Evolutionary conservation across 2,113 vertebrate species (phyloP), one percentile per base, ranked within the genome.

Genomic region (Choloepus hoffmanni): DNA sequence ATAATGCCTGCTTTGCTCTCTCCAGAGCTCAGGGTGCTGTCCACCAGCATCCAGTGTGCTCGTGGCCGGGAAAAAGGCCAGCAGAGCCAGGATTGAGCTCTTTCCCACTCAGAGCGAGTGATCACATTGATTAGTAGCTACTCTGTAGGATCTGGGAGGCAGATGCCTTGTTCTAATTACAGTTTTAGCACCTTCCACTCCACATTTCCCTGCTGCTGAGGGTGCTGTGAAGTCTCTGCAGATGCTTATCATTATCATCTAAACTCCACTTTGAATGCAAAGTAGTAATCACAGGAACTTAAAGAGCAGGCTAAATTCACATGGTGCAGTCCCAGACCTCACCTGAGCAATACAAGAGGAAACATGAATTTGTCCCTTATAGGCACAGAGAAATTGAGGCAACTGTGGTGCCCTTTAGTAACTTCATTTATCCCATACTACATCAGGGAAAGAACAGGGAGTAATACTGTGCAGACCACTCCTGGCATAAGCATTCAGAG

Each of bases 141-240:
- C 87, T 95, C 94, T 76, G 43, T 86, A 93, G 79, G 94, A 96
- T 65, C 86, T 84, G 40, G 83, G 96, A 92, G 94, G 95, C 95
- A 97, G 97, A 96, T 96, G 95, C 93, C 89, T 91, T 91, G 86
- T 96, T 97, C 97, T 97, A 97, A 97, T 97, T 97, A 95, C 96
- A 97, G 96, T 96, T 91, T 95, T 95, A 93, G 94, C 95, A 96
- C 96, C 95, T 97, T 96, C 94, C 63, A 94, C 67, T 94, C 85
- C 89, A 96, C 93, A 97, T 86, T 96, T 94, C 89, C 86, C 92
- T 95, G 96, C 89, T 94, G 65, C 93, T 53, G 30, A 85, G 96
- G 94, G 89, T 95, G 93, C 96, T 94, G 86, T 45, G 89, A 96
- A 97, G 92, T 76, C 91, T 92, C 50, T 81, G 83, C 91, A 96